Evolutionary conservation across 1,140 invertebrate species (phyloP).

Genomic region (Araneus ventricosus): DNA sequence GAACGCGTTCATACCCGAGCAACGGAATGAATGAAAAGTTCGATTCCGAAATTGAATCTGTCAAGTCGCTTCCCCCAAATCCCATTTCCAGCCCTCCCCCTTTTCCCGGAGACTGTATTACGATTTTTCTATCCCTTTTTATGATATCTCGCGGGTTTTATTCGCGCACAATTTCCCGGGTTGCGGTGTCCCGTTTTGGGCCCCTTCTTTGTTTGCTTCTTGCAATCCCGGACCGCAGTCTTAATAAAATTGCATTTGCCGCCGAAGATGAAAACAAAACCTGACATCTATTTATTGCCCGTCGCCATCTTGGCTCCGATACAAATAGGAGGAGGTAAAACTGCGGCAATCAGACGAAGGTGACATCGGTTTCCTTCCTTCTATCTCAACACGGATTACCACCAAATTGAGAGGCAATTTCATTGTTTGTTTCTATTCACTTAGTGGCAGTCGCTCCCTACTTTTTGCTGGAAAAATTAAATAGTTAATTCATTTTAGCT

Average conservation of each 20-base stretch:
- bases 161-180: not conserved
- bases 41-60: slow-evolving; percentile 64
- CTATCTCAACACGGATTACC: too few relatives aligned
- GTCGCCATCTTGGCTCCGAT: too few relatives aligned
- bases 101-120: slow-evolving; percentile 22
- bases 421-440: too few relatives aligned
- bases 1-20: not conserved
- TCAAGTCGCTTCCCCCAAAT: slow-evolving; percentile 29
- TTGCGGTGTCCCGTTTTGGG: not conserved
- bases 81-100: not conserved
- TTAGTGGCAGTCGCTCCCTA: too few relatives aligned
- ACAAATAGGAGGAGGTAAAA: too few relatives aligned
- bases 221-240: not conserved
- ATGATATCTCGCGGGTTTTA: slow-evolving; percentile 35
- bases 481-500: too few relatives aligned
- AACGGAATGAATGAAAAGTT: slow-evolving; percentile 58
- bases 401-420: too few relatives aligned
- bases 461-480: too few relatives aligned
- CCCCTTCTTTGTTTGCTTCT: not conserved
- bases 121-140: slow-evolving; percentile 50
- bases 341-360: too few relatives aligned
- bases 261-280: slow-evolving; percentile 2
- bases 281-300: not conserved
- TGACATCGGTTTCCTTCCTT: too few relatives aligned
- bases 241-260: slow-evolving; percentile 14